A percentile compares a stretch with the other conserved stretches of the same genome.
These are phyloP conservation scores for Anarsia innoxiella DNA, from an alignment of 2,888 invertebrate genomes.

Conservation along the genomic window DNA sequence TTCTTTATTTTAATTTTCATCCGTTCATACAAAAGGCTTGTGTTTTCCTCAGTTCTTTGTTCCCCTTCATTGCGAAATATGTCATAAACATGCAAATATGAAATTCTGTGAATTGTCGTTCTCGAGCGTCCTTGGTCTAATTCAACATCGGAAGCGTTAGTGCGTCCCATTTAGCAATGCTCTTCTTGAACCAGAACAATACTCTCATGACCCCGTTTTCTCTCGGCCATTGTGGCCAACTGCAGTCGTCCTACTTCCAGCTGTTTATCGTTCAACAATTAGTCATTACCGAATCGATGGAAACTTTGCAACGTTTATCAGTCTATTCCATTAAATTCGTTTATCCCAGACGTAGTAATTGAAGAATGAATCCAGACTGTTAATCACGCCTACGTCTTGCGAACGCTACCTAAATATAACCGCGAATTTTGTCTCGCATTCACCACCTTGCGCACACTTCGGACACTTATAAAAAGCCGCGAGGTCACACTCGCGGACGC, in stretches of 20 bases:
- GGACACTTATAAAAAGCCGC: conserved; percentile 70
- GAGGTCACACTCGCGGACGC: conserved; percentile 60
- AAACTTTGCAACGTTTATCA: too few species aligned
- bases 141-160: conserved; percentile 38
- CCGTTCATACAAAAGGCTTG: too few species aligned
- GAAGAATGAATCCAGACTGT: conserved; percentile 37
- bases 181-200: conserved; percentile 43
- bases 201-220: conserved; percentile 51
- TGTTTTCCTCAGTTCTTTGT: too few species aligned
- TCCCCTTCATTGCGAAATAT: too few species aligned
- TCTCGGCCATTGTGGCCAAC: conserved; percentile 37
- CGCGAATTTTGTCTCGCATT: conserved; percentile 48
- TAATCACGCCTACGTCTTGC: too few species aligned
- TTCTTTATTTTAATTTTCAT: too few species aligned
- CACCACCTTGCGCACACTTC: conserved; percentile 63
- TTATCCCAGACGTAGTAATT: too few species aligned
- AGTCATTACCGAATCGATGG: too few species aligned
- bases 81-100: too few species aligned
- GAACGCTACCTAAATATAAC: conserved; percentile 63
- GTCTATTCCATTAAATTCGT: too few species aligned
- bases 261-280: conserved; percentile 38
- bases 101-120: conserved; percentile 10
- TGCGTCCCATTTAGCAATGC: conserved; percentile 41
- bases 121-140: conserved; percentile 25
- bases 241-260: conserved; percentile 46